Evolutionary conservation across 2,888 invertebrate species (phyloP).

Genomic region (Lamproptera curius): DNA sequence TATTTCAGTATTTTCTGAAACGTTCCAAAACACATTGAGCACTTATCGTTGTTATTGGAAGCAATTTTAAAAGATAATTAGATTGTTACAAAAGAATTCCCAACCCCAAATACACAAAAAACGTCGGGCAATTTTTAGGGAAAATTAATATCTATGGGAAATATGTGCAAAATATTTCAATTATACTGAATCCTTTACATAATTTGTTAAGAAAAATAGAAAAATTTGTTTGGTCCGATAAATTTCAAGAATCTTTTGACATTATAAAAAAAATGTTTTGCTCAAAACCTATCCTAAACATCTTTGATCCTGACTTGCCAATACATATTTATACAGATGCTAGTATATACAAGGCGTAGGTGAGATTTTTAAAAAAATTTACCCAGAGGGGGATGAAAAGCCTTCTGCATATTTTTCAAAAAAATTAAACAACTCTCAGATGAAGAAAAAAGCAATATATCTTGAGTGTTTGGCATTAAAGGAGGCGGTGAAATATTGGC

Average conservation of each 20-base stretch:
- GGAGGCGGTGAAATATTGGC: conserved; percentile 28
- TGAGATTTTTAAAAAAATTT: conserved; percentile 23
- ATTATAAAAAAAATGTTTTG: conserved; percentile 21
- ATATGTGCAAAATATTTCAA: conserved; percentile 10
- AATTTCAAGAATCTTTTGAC: conserved; percentile 20
- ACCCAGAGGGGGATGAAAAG: conserved; percentile 17
- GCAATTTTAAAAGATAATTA: conserved; percentile 29
- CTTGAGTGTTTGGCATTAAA: conserved; percentile 27
- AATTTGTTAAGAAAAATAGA: conserved; percentile 13
- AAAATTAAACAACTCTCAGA: conserved; percentile 21
- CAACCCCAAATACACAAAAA: conserved; percentile 21
- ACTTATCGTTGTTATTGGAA: conserved; percentile 22
- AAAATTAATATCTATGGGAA: conserved; percentile 29
- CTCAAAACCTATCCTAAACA: conserved; percentile 21
- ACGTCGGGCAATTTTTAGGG: conserved; percentile 25
- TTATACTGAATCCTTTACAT: conserved; percentile 20
- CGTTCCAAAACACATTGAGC: conserved; percentile 21
- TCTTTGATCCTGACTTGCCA: conserved; percentile 18
- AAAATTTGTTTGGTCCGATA: conserved; percentile 13
- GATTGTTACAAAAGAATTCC: conserved; percentile 28
- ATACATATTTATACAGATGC: conserved; percentile 22
- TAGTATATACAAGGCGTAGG: conserved; percentile 13
- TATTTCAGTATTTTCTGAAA: conserved; percentile 25
- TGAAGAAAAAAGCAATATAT: conserved; percentile 26
- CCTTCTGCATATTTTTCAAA: conserved; percentile 18